These are phyloP conservation scores for Colinus virginianus DNA, from an alignment of 2,113 vertebrate genomes.

Conservation along the genomic window DNA sequence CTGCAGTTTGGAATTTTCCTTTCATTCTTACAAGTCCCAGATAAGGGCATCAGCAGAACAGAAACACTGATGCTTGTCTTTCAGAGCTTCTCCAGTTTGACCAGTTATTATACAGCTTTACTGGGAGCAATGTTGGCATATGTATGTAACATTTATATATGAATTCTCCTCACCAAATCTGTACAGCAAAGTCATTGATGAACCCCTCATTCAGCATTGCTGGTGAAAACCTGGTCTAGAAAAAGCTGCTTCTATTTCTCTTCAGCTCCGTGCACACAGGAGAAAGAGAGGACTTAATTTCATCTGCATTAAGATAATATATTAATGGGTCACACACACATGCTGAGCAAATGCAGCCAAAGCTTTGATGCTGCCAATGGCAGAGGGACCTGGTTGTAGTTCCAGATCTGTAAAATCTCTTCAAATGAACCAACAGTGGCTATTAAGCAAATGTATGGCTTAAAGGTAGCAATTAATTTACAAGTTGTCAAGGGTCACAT, in stretches of 20 bases:
- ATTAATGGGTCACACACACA: not conserved
- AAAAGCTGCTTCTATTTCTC: not conserved
- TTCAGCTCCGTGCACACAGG: fast-evolving
- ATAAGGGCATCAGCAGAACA: not conserved
- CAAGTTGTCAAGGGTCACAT: not conserved
- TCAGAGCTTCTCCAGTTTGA: not conserved
- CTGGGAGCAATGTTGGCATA: not conserved
- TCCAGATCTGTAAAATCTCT: conserved; percentile 29
- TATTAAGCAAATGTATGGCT: not conserved
- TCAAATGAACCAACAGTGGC: conserved; percentile 16
- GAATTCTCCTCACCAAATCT: not conserved
- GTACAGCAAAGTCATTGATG: not conserved
- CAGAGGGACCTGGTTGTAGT: not conserved
- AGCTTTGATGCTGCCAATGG: not conserved
- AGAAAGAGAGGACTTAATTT: not conserved
- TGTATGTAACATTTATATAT: fast-evolving
- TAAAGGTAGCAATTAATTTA: conserved; percentile 19
- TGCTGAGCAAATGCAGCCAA: not conserved
- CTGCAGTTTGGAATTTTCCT: not conserved
- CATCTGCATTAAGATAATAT: not conserved
- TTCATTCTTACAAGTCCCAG: not conserved
- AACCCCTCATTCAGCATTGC: not conserved
- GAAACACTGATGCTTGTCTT: not conserved
- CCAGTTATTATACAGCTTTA: not conserved
- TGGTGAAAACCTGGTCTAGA: not conserved